A percentile compares a stretch with the other conserved stretches of the same genome.
Evolutionary conservation across 2,888 invertebrate genomes (phyloP).

Genomic region (Zhuqinia jingwanae): DNA sequence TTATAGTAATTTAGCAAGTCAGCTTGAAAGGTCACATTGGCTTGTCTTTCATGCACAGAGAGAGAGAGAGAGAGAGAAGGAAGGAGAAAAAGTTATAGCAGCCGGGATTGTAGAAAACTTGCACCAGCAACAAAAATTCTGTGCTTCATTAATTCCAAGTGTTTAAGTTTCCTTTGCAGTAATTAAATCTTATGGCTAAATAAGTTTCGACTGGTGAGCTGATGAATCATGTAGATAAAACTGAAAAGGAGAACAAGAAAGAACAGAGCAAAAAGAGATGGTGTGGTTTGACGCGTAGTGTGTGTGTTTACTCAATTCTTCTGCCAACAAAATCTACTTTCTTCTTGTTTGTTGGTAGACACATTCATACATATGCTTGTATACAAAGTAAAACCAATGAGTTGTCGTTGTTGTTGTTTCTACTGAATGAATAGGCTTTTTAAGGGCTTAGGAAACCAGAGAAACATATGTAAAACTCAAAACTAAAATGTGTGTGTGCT

Average conservation of each 20-base stretch:
- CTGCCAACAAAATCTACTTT: not conserved
- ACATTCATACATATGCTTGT: too few species aligned
- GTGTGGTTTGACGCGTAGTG: conserved; percentile 33
- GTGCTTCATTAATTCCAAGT: conserved; percentile 64
- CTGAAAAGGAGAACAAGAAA: not conserved
- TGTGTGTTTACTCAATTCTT: not conserved
- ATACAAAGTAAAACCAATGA: not conserved
- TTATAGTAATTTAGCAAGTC: conserved; percentile 13
- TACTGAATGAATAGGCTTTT: too few species aligned
- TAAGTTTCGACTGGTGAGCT: conserved; percentile 57
- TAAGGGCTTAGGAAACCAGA: not conserved
- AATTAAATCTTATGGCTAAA: conserved; percentile 67
- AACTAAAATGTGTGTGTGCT: too few species aligned
- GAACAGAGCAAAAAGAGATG: not conserved
- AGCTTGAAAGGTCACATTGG: conserved; percentile 51
- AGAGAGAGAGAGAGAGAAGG: conserved; percentile 28
- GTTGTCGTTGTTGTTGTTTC: too few species aligned
- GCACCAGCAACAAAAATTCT: conserved; percentile 5
- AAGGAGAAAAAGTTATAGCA: not conserved
- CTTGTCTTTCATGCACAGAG: conserved; percentile 8
- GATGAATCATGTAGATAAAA: conserved; percentile 61
- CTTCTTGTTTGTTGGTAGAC: too few species aligned
- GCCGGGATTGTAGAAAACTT: conserved; percentile 11
- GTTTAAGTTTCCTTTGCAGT: conserved; percentile 61
- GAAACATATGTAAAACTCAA: not conserved